Base-by-base conservation (phyloP, 2,797 vertebrate genomes). In the Acipenser transmontanus region DNA sequence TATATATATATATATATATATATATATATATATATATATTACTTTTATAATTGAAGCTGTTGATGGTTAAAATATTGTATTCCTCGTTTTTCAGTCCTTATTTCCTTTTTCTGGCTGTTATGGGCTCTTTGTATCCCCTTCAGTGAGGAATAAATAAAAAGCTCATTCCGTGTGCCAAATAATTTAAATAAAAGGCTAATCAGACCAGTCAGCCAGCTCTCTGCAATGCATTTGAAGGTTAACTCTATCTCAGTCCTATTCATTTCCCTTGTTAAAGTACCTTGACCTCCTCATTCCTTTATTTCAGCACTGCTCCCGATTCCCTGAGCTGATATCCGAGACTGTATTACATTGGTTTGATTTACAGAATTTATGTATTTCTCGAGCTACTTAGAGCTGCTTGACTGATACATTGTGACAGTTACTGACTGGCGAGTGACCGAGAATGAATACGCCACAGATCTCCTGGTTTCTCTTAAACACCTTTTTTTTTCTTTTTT, bases 1-100 rank as follows among this genome's bases (percentile, higher is more conserved):
- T 9, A 54, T 52, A n/a, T 65, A 72, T 73, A 71, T 65, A 68
- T 72, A 34, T 71, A 67, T 56, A 61, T 69, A 34, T 34, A 34
- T 34, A 34, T 34, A 34, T 34, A 34, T 34, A 34, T 34, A 34
- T 34, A 34, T 34, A 34, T 34, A 34, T 34, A 34, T 34, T 17
- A 62, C 12, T 67, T 66, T 17, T 50, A 67, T 67, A 62, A 69
- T 65, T 63, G 52, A 64, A 70, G 66, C 66, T 71, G 61, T 68
- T 70, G 17, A 17, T 17, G 20, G 69, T 63, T 59, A 68, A 78
- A 17, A 17, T 17, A 17, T 17, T 17, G 17, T 17, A 17, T 17
- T 17, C 17, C 17, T 17, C 17, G 34, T 68, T 61, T 73, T 51
- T 73, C 75, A 68, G 59, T 63, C 59, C 68, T 61, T 47, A 49